Percentiles rank a stretch among this genome's conserved stretches.
phyloP scores from a whole-genome alignment of 92 coral and sea anemone genomes.

The Paramuricea clavata region DNA sequence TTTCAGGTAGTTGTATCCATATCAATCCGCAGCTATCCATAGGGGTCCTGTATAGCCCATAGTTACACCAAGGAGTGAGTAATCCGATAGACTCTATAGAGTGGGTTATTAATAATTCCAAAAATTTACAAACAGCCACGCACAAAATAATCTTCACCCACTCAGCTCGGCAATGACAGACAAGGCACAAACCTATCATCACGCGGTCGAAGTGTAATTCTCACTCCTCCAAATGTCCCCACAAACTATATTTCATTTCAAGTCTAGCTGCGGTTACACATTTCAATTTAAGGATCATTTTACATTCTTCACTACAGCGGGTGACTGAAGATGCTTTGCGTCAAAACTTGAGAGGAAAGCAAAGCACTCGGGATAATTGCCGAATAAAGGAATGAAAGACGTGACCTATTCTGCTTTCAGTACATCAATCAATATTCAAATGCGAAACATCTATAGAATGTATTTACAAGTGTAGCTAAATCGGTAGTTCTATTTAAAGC shows the following conservation, averaged over 20 bases:
- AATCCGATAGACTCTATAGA: too few species aligned
- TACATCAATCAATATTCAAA: conserved; percentile 5
- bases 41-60: background rate
- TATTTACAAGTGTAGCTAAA: background rate
- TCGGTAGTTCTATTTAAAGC: conserved; percentile 1
- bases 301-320: background rate
- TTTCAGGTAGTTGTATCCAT: too few species aligned
- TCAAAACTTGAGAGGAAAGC: background rate
- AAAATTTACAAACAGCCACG: background rate
- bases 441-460: conserved; percentile 31
- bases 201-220: background rate
- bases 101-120: background rate
- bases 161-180: background rate
- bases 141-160: background rate
- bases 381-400: conserved; percentile 22
- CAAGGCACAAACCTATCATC: background rate
- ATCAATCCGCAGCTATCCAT: too few species aligned
- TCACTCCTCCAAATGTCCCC: background rate
- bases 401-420: background rate
- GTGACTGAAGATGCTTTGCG: background rate
- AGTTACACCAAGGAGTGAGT: background rate
- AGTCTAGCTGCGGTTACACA: background rate
- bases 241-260: background rate
- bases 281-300: background rate
- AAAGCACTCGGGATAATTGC: background rate